Evolutionary conservation across 2,113 vertebrate genomes (phyloP), one percentile per base, ranked within the genome.

Genomic region (Scytalopus superciliaris): DNA sequence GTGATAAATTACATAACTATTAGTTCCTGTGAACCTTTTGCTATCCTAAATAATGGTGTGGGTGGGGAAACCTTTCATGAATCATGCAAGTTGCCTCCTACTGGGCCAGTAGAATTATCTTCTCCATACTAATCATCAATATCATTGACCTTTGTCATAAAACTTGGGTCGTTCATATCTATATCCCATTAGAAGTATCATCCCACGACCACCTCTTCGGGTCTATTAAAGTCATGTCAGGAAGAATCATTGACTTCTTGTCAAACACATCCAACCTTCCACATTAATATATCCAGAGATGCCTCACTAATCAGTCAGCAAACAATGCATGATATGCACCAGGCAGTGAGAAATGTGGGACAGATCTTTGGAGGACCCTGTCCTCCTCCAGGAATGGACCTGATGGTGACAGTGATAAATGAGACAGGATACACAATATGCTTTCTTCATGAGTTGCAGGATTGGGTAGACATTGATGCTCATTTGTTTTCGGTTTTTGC

Each of bases 91-190:
- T 95, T 96, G 50, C 96, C 92, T 98, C 90, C 93, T 97, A 97
- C 96, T 49, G 95, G 94, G 60, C 94, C 94, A 95, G 85, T 37
- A 90, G 97, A 97, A 98, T 98, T 97, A 97, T 97, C 90, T 97
- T 95, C 91, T 94, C 87, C 76, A 83, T 66, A 95, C 94, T 97
- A 96, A 96, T 96, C 95, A 96, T 97, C 94, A 96, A 96, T 97
- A 97, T 90, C 96, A 97, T 95, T 98, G 97, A 97, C 95, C 97
- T 98, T 98, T 98, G 96, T 98, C 96, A 97, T 98, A 98, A 98
- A 98, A 96, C 95, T 92, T 86, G 84, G 96, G 97, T 97, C 77
- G 0, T 94, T 97, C 95, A 93, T 96, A 97, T 97, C 95, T 98
- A 90, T 97, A 97, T 94, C 87, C 88, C 76, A 96, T 97, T 97